These are phyloP conservation scores for Ptychodera flava DNA, from an alignment of 35 echinoderm and acorn worm species.

Conservation along the genomic window DNA sequence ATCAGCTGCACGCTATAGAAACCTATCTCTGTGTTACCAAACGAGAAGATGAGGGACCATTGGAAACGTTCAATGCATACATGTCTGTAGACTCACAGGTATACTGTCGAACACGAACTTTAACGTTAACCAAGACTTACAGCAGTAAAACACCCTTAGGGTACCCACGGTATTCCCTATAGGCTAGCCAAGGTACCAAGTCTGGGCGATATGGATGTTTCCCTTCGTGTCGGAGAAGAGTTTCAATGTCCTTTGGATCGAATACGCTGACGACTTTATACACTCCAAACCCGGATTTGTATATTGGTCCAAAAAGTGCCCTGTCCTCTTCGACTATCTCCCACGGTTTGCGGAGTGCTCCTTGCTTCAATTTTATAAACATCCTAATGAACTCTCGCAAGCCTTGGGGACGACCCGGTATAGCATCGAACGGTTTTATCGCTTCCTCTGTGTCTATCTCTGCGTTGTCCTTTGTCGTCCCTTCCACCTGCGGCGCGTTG, in stretches of 20 bases:
- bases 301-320: not conserved
- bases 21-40: too few species aligned
- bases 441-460: too few species aligned
- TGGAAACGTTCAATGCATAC: too few species aligned
- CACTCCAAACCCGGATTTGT: not conserved
- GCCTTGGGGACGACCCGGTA: not conserved
- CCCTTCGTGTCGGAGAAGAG: not conserved
- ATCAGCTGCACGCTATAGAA: too few species aligned
- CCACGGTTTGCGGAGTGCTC: not conserved
- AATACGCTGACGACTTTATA: not conserved
- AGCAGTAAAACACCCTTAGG: not conserved
- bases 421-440: not conserved
- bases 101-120: too few species aligned
- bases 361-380: not conserved
- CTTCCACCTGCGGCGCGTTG: too few species aligned
- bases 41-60: too few species aligned
- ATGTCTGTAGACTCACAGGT: too few species aligned
- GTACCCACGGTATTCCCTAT: not conserved
- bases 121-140: too few species aligned
- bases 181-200: not conserved
- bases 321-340: not conserved
- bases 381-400: not conserved
- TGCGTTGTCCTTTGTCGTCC: too few species aligned
- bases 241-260: not conserved
- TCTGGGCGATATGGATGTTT: not conserved